Evolutionary conservation across 2,888 invertebrate species (phyloP).

Genomic region (Clostera curtula): DNA sequence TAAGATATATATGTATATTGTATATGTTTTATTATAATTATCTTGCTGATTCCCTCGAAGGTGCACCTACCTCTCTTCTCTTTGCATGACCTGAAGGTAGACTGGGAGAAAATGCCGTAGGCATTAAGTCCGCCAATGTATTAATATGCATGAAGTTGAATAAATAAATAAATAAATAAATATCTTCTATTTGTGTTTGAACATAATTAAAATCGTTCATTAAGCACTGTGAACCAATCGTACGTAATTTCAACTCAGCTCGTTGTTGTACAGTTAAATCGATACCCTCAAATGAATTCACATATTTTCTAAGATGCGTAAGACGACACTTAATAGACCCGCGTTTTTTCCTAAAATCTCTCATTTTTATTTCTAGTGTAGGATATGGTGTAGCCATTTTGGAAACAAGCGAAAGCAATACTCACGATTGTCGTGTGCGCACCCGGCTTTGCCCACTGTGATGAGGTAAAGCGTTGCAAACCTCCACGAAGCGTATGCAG

Average conservation of each 20-base stretch:
- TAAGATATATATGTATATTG: no score
- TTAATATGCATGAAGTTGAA: no score
- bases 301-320: background rate
- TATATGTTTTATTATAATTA: no score
- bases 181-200: constrained; percentile 1
- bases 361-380: background rate
- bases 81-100: no score
- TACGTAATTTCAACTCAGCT: background rate
- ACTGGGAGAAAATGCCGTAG: no score
- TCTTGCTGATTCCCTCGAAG: no score
- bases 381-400: background rate
- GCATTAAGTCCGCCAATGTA: no score
- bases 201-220: background rate
- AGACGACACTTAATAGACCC: background rate
- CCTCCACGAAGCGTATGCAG: background rate
- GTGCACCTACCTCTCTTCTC: no score
- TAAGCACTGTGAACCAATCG: background rate
- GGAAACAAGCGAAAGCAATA: background rate
- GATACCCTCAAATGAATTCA: background rate
- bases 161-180: no score
- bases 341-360: background rate
- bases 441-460: background rate
- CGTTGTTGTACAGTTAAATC: background rate
- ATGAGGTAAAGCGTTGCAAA: background rate
- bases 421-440: background rate